Evolutionary conservation across 2,113 vertebrate genomes (phyloP).

Genomic region (Anolis carolinensis): DNA sequence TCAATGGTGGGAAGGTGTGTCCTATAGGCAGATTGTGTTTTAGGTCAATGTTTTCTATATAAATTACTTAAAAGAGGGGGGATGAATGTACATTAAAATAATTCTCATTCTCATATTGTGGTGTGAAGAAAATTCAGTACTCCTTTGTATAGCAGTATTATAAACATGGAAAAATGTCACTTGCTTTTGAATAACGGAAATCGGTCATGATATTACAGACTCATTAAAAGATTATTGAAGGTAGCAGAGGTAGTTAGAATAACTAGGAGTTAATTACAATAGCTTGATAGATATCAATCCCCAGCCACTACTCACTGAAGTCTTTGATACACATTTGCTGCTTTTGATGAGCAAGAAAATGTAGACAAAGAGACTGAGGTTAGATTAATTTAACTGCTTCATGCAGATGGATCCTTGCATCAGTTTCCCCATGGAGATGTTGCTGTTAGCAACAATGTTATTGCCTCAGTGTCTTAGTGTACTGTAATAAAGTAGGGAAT

Average conservation of each 20-base stretch:
- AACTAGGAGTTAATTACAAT: background rate
- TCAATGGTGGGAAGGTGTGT: too few species aligned
- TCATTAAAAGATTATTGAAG: constrained; percentile 29
- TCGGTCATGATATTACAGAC: constrained; percentile 16
- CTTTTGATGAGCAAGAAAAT: constrained; percentile 47
- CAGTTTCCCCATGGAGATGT: background rate
- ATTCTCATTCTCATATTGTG: background rate
- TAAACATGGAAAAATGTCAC: background rate
- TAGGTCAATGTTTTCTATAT: too few species aligned
- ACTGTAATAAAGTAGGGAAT: rapidly evolving
- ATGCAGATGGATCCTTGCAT: background rate
- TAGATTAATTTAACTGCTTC: constrained; percentile 54
- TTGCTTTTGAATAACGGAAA: background rate
- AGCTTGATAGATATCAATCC: background rate
- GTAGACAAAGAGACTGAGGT: constrained; percentile 22
- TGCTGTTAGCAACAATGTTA: background rate
- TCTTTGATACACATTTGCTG: constrained; percentile 19
- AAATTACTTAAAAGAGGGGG: too few species aligned
- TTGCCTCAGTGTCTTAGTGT: background rate
- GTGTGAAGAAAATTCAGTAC: background rate
- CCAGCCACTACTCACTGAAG: background rate
- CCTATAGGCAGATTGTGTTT: too few species aligned
- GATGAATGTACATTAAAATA: background rate
- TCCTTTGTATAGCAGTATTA: background rate
- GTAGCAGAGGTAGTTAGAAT: constrained; percentile 32